Conservation (phyloP, 2,113 vertebrate genomes). For the Hemibagrus wyckioides region DNA sequence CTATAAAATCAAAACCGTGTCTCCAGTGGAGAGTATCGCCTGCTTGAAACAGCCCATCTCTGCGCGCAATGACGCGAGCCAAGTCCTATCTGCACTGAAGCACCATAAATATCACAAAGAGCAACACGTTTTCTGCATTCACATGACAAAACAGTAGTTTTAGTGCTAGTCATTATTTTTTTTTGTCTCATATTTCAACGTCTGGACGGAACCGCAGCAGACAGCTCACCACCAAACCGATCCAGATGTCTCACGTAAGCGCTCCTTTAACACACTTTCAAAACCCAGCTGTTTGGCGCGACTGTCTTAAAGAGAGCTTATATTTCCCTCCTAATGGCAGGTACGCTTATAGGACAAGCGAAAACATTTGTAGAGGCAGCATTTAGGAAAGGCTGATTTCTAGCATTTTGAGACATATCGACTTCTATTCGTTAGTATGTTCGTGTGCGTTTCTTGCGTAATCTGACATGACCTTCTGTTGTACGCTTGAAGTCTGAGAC, state of each 20-base stretch:
- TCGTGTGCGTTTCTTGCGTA: neutral
- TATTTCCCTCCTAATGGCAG: neutral
- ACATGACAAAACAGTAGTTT: slow-evolving; percentile 31
- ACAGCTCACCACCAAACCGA: slow-evolving; percentile 64
- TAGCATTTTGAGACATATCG: neutral
- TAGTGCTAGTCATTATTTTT: neutral
- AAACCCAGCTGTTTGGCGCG: neutral
- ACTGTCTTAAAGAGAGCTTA: neutral
- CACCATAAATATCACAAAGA: slow-evolving; percentile 32
- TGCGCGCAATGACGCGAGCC: neutral
- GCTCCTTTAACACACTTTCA: neutral
- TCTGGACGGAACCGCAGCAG: slow-evolving; percentile 60
- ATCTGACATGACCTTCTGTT: neutral
- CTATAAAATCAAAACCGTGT: slow-evolving; percentile 28
- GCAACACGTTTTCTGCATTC: slow-evolving; percentile 25
- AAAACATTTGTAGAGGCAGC: neutral
- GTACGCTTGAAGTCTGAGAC: neutral
- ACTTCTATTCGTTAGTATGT: neutral
- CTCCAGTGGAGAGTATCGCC: slow-evolving; percentile 24
- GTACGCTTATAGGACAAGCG: neutral
- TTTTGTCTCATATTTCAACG: slow-evolving; percentile 26
- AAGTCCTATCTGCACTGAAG: slow-evolving; percentile 11
- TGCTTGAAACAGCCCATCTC: neutral
- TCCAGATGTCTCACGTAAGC: slow-evolving; percentile 64
- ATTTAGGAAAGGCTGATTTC: neutral